A percentile compares a stretch with the other conserved stretches of the same genome.
phyloP scores from a whole-genome alignment of 2,888 invertebrate species.

The Diplazon laetatorius region DNA sequence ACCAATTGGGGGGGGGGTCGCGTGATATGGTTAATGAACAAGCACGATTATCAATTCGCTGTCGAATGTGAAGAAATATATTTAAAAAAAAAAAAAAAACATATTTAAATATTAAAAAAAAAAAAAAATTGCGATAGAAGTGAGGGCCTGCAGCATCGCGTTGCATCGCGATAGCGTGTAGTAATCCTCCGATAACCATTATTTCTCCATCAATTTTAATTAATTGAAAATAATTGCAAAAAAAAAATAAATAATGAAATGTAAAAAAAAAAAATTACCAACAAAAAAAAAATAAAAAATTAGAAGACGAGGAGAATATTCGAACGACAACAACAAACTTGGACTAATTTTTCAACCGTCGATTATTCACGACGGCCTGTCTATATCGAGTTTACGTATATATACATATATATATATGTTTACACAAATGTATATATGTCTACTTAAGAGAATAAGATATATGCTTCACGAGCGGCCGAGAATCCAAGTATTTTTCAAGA shows the following conservation, averaged over 20 bases:
- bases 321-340: conserved; percentile 20
- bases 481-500: conserved; percentile 74
- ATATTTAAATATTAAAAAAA: conserved; percentile 25
- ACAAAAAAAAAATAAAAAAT: no score
- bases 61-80: no score
- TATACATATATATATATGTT: conserved; percentile 37
- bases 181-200: conserved; percentile 69
- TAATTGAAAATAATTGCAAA: no score
- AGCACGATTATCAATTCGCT: conserved; percentile 26
- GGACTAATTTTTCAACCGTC: conserved; percentile 37
- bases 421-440: conserved; percentile 29
- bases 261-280: no score
- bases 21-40: conserved; percentile 48
- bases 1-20: conserved; percentile 61
- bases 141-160: conserved; percentile 32
- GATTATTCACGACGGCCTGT: conserved; percentile 64
- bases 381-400: conserved; percentile 66
- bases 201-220: conserved; percentile 69
- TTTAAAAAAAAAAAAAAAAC: no score
- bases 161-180: conserved; percentile 29
- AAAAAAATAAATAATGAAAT: no score
- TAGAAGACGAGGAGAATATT: conserved; percentile 34
- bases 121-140: conserved; percentile 46
- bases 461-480: conserved; percentile 53
- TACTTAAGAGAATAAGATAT: conserved; percentile 30